Base-by-base conservation (phyloP, 2,113 vertebrate genomes). In the Numida meleagris region DNA sequence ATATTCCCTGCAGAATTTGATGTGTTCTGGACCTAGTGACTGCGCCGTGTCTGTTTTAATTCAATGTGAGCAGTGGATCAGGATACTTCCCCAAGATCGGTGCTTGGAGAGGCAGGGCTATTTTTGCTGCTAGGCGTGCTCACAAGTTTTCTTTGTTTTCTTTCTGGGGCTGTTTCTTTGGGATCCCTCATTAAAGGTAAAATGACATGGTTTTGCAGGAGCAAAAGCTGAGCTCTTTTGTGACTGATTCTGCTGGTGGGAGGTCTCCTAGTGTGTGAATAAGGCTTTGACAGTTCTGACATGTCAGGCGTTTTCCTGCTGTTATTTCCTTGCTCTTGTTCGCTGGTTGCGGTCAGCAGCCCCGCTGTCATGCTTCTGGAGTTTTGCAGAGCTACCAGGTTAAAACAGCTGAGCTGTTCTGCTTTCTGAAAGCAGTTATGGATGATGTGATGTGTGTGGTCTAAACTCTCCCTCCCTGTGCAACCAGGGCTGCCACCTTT, bases 21-120 rank as follows among this genome's bases (percentile, higher is more conserved):
- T 4, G 29, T 61, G n/a, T 21, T 51, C n/a, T 83, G 82, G 23
- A 13, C 42, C 42, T 77, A 55, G 20, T 67, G 58, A 6, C 34
- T 31, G 46, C 17, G 27, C 34, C 1, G 0, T 15, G 2, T 46
- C 48, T 6, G 1, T 6, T 4, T 2, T 19, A 46, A 13, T 42
- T 76, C 3, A 4, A 15, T 0, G 2, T 55, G 88, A 59, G 4
- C 33, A 25, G 8, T 38, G 8, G 59, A 62, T 53, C 21, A 51
- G 29, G 61, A 40, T 51, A 16, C 23, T 34, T 67, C 62, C 46
- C 38, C 14, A 34, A 42, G n/a, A 27, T 57, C 42, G 1, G 42
- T 16, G 40, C 68, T 81, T 43, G 68, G 72, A 62, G 71, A 21
- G 57, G n/a, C 23, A 42, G 27, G 20, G 29, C 38, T 5, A 0